Evolutionary conservation across 2,113 vertebrate genomes (phyloP).

Genomic region (Felis chaus): DNA sequence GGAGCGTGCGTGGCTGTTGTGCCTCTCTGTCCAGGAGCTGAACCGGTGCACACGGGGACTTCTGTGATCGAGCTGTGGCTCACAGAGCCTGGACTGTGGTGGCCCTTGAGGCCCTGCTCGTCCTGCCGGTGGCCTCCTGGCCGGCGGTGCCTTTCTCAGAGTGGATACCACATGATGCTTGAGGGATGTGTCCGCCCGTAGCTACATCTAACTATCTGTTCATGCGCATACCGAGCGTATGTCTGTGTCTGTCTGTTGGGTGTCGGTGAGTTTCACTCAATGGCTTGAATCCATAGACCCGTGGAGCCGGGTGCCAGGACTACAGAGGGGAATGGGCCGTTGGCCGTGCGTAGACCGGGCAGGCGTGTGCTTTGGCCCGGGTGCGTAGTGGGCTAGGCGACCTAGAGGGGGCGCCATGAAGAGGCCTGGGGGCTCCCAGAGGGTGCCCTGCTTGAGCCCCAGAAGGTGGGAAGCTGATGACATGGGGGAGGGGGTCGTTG

Average conservation of each 20-base stretch:
- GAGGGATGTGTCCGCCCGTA: accelerated
- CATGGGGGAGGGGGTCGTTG: accelerated
- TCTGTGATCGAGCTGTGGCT: not conserved
- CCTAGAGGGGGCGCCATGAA: too few relatives aligned
- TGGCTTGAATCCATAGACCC: not conserved
- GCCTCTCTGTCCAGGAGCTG: not conserved
- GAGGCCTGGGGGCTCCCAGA: not conserved
- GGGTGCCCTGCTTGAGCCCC: not conserved
- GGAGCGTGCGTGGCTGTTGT: not conserved
- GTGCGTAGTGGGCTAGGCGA: not conserved
- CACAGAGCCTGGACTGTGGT: accelerated
- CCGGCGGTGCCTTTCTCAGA: not conserved
- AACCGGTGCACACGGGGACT: accelerated
- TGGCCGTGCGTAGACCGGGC: not conserved
- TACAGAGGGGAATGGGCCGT: accelerated
- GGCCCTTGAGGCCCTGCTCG: not conserved
- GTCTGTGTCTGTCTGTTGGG: accelerated
- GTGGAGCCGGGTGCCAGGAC: not conserved
- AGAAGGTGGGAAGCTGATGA: not conserved
- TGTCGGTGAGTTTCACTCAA: not conserved
- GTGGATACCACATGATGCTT: accelerated
- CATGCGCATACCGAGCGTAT: accelerated
- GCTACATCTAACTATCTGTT: too few relatives aligned
- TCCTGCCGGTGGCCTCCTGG: not conserved
- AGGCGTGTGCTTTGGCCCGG: not conserved